A percentile compares a stretch with the other conserved stretches of the same genome.
These are phyloP conservation scores for Rhizomys pruinosus DNA, from an alignment of 2,113 vertebrate genomes.

Conservation along the genomic window DNA sequence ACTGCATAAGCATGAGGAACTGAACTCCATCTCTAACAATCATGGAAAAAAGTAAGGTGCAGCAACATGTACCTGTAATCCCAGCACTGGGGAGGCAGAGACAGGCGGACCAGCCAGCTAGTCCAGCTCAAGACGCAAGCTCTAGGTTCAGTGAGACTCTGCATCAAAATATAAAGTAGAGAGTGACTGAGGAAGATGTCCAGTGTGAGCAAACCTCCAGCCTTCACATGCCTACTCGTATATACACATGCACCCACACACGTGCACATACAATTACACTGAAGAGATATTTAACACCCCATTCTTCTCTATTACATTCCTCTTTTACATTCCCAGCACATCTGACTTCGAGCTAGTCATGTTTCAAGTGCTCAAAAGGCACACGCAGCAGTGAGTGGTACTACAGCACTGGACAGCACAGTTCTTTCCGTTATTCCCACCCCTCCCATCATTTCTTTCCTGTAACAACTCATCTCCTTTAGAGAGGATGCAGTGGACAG, in stretches of 20 bases:
- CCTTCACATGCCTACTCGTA: too few species aligned
- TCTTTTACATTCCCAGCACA: neutral
- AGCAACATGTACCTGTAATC: neutral
- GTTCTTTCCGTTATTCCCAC: neutral
- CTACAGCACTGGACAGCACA: neutral
- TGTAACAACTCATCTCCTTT: neutral
- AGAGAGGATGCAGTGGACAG: neutral
- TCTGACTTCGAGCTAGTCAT: neutral
- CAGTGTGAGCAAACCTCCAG: neutral
- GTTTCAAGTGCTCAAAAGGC: neutral
- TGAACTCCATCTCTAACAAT: neutral
- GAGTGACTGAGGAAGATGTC: neutral
- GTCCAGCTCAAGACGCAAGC: too few species aligned
- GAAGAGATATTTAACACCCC: neutral
- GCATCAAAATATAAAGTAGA: neutral
- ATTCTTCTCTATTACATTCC: neutral
- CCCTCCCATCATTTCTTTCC: neutral
- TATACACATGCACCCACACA: neutral
- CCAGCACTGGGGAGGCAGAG: neutral
- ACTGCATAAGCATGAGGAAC: neutral
- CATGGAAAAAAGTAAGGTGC: neutral
- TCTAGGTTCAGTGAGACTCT: neutral
- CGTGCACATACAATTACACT: neutral
- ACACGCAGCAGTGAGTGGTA: neutral
- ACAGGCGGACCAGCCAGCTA: too few species aligned